Evolutionary conservation across 1,140 invertebrate species (phyloP), one percentile per base, ranked within the genome.

Genomic region (Ptiloglossa arizonensis): DNA sequence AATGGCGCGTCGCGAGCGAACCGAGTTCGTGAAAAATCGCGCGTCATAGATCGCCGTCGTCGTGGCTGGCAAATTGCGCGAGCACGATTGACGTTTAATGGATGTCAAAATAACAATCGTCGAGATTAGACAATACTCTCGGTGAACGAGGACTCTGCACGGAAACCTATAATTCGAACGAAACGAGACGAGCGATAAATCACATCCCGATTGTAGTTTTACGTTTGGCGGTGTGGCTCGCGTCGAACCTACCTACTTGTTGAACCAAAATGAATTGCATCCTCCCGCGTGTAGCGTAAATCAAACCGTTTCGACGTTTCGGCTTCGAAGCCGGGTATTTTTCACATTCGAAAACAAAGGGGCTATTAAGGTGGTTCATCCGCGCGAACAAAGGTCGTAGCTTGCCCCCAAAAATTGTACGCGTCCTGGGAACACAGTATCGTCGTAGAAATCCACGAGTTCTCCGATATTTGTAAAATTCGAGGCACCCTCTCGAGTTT

Each of bases 81-180:
- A 22, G 17, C 32, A n/a, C 15, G 73, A 76, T 76, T 69, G 64
- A 76, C 73, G 66, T 69, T 57, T 59, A 69, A 76, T 69, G 19
- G 64, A 35, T 59, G 66, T 50, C 64, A 76, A 69, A 76, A 57
- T 27, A 69, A 76, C 73, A 76, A 76, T 76, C 22, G 15, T 19
- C 29, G 22, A 48, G 41, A 76, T 76, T 59, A 60, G 64, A 60
- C 54, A 24, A 19, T 35, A 29, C 54, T 32, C 17, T 29, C 27
- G 1, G 5, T 38, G 38, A 66, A 38, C 50, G 72, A 24, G 38
- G 6, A 9, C 57, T 29, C 13, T 38, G 32, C 17, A 38, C n/a
- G 8, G 50, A 22, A 46, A 57, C 52, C 32, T 38, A 46, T 76
- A 76, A 59, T 59, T 27, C 54, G 73, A 32, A 32, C 69, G 32